Percentiles rank a stretch among this genome's conserved stretches.
These are phyloP conservation scores for Forficula auricularia DNA, from an alignment of 1,140 invertebrate genomes.

Conservation along the genomic window DNA sequence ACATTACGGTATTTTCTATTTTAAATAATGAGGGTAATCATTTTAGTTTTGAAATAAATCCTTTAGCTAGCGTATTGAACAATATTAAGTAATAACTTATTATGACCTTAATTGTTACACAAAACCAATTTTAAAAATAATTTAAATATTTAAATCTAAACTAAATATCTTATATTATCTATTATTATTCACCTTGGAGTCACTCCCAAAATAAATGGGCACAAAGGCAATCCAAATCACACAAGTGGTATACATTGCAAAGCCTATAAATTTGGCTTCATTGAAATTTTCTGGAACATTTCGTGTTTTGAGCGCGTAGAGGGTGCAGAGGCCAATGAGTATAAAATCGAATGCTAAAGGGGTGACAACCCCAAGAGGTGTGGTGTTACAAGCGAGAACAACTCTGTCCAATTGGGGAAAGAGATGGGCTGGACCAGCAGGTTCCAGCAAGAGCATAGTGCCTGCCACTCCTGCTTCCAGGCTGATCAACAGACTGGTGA, in stretches of 20 bases:
- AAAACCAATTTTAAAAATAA: no score
- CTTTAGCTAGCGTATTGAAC: no score
- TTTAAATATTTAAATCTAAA: no score
- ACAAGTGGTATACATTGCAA: conserved; percentile 75
- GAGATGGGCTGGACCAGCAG: conserved; percentile 38
- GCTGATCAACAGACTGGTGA: conserved; percentile 44
- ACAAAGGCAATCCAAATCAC: conserved; percentile 81
- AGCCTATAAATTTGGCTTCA: conserved; percentile 67
- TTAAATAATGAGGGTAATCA: no score
- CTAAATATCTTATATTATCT: no score
- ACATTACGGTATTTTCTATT: no score
- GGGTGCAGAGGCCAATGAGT: conserved; percentile 58
- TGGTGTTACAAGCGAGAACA: conserved; percentile 51
- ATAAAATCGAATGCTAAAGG: conserved; percentile 66
- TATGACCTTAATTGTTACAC: no score
- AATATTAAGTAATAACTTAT: no score
- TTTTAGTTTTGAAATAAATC: no score
- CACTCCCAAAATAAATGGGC: conserved; percentile 65
- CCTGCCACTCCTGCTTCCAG: conserved; percentile 51
- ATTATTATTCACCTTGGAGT: conserved; percentile 36
- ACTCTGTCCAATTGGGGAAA: conserved; percentile 37
- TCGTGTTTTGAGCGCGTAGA: conserved; percentile 70
- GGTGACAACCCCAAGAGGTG: conserved; percentile 45
- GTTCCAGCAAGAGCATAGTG: conserved; percentile 49
- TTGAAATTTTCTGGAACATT: conserved; percentile 82